A percentile compares a stretch with the other conserved stretches of the same genome.
These are phyloP conservation scores for Rhinatrema bivittatum DNA, from an alignment of 2,797 vertebrate genomes.

Conservation along the genomic window DNA sequence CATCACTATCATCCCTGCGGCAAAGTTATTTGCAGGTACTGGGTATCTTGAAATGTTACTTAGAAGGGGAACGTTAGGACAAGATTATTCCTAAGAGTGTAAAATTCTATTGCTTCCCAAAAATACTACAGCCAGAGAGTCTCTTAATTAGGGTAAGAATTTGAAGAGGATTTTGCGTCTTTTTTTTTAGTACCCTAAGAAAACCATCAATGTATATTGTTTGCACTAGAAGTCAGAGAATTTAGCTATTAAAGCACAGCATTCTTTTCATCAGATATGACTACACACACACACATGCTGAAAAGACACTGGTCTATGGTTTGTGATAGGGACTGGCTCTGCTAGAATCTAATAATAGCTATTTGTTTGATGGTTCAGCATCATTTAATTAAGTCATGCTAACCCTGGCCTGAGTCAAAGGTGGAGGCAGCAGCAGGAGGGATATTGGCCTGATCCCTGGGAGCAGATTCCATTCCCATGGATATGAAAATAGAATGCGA, in stretches of 20 bases:
- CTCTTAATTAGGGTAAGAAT: no score
- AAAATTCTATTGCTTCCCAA: no score
- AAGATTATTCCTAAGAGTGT: slow-evolving; percentile 37
- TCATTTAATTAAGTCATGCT: slow-evolving; percentile 16
- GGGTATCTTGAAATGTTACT: slow-evolving; percentile 40
- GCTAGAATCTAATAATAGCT: slow-evolving; percentile 19
- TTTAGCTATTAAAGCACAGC: background rate
- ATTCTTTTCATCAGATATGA: no score
- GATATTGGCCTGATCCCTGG: slow-evolving; percentile 5
- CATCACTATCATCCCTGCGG: no score
- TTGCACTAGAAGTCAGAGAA: no score
- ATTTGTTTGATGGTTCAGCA: slow-evolving; percentile 7
- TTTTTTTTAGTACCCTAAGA: no score
- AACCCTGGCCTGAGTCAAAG: slow-evolving; percentile 9
- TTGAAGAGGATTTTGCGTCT: no score
- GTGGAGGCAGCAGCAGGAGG: slow-evolving; percentile 2
- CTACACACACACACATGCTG: background rate
- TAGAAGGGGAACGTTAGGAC: slow-evolving; percentile 35
- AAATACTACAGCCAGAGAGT: no score
- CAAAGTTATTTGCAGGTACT: slow-evolving; percentile 13
- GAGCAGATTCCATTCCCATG: slow-evolving; percentile 56
- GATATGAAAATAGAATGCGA: slow-evolving; percentile 60
- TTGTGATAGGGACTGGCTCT: no score
- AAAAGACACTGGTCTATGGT: slow-evolving; percentile 22
- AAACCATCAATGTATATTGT: no score